A percentile compares a stretch with the other conserved stretches of the same genome.
These are phyloP conservation scores for Rhinoraja longicauda DNA, from an alignment of 2,797 vertebrate genomes.

Conservation along the genomic window DNA sequence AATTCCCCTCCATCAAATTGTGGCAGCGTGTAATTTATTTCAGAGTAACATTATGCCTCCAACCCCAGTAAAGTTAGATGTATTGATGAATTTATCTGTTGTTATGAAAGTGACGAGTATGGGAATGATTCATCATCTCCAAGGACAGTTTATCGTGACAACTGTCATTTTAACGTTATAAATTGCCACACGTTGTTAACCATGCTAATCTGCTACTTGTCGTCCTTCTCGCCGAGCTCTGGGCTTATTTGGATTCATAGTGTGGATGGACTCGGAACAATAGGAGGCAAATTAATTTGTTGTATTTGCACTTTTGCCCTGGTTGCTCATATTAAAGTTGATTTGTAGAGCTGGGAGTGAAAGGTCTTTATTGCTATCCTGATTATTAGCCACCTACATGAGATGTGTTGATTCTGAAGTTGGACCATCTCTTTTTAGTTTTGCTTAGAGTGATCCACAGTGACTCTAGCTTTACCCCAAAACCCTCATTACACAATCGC, in stretches of 20 bases:
- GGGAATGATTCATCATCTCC: slow-evolving; percentile 18
- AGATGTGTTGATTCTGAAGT: neutral
- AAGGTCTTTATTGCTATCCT: neutral
- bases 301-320: neutral
- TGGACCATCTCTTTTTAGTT: neutral
- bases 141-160: slow-evolving; percentile 20
- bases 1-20: slow-evolving; percentile 17
- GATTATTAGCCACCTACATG: neutral
- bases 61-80: slow-evolving; percentile 23
- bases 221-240: neutral
- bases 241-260: neutral
- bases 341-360: neutral
- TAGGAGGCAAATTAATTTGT: slow-evolving; percentile 2
- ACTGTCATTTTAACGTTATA: neutral
- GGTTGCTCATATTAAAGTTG: neutral
- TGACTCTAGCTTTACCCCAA: neutral
- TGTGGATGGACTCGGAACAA: neutral
- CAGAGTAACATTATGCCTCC: neutral
- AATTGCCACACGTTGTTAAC: neutral
- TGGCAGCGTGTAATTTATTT: slow-evolving; percentile 22
- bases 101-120: slow-evolving; percentile 8
- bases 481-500: neutral
- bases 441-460: neutral
- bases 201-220: neutral
- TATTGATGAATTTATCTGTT: slow-evolving; percentile 32